A percentile compares a stretch with the other conserved stretches of the same genome.
Evolutionary conservation across 2,113 vertebrate genomes (phyloP).

Genomic region (Clarias macrocephalus): DNA sequence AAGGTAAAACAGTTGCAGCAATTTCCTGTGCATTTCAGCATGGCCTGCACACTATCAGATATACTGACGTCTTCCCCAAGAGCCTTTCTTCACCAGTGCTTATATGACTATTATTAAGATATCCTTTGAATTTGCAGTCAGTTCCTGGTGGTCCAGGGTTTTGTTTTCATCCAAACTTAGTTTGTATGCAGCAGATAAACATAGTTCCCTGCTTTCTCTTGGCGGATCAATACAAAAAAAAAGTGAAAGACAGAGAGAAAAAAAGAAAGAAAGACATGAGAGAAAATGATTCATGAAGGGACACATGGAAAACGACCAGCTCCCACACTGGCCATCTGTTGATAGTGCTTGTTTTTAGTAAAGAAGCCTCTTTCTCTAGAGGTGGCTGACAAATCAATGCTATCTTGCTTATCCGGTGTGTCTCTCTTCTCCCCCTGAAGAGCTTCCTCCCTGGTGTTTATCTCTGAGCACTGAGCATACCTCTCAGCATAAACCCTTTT

Average conservation of each 20-base stretch:
- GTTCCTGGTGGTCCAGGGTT: constrained; percentile 56
- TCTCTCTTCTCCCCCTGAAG: constrained; percentile 41
- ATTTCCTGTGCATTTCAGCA: constrained; percentile 65
- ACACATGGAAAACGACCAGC: neutral
- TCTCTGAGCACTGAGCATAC: constrained; percentile 47
- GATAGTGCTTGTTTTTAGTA: constrained; percentile 45
- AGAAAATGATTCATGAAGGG: constrained; percentile 21
- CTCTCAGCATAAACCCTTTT: constrained; percentile 45
- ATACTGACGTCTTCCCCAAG: constrained; percentile 54
- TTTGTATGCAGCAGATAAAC: constrained; percentile 53
- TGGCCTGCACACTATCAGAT: constrained; percentile 69
- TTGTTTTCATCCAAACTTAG: constrained; percentile 48
- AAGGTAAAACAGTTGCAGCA: constrained; percentile 61
- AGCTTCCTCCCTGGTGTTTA: constrained; percentile 50
- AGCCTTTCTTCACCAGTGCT: constrained; percentile 42
- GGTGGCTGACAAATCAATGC: constrained; percentile 51
- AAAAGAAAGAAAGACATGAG: neutral
- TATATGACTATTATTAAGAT: constrained; percentile 57
- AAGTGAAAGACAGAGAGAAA: constrained; percentile 11
- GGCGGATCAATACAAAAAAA: constrained; percentile 19
- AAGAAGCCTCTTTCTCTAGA: constrained; percentile 45
- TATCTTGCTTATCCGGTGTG: constrained; percentile 44
- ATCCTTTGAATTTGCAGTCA: constrained; percentile 51
- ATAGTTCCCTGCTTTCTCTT: constrained; percentile 35
- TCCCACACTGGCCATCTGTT: constrained; percentile 30